Evolutionary conservation across 2,797 vertebrate genomes (phyloP), one percentile per base, ranked within the genome.

Genomic region (Pitangus sulphuratus): DNA sequence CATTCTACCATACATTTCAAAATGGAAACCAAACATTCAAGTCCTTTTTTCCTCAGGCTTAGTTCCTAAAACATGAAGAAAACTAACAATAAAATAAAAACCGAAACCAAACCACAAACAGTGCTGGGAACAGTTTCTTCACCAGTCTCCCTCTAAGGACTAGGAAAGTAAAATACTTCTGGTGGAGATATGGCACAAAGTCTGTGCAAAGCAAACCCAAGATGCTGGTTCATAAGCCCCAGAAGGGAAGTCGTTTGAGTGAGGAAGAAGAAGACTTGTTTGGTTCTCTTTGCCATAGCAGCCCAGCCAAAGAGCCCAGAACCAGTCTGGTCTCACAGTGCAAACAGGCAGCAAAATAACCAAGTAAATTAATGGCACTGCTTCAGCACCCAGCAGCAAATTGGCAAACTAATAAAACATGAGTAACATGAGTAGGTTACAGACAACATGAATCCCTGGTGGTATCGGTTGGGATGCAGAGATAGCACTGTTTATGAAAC

Each of bases 1-100:
- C 99, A 99, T 93, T 99, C 99, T 89, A 99, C 99, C 99, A 99
- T 99, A 96, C 99, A 99, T 97, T 99, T 99, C 77, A 99, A 98
- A 95, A 99, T 98, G 79, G 99, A 99, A 95, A 99, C 99, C 84
- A 99, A 97, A 96, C 99, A 99, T 97, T 99, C 99, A 80, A 99
- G 97, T 53, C 99, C 99, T 97, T 99, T 99, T 96, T 99, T 99
- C 97, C 99, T 98, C 69, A 99, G 98, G 79, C 99, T 99, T 96
- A 99, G 97, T 94, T 99, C 99, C 99, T 95, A 25, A 87, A 75
- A 81, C 65, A 61, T 12, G 31, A 45, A 94, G 80, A 72, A 48
- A 40, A 84, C 39, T 42, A 51, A 93, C 61, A 77, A 70, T 25
- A 25, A 72, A 83, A 71, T 7, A 48, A 35, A 51, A 35, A 26